Conservation (phyloP, 2,113 vertebrate genomes). For the Gulo gulo region DNA sequence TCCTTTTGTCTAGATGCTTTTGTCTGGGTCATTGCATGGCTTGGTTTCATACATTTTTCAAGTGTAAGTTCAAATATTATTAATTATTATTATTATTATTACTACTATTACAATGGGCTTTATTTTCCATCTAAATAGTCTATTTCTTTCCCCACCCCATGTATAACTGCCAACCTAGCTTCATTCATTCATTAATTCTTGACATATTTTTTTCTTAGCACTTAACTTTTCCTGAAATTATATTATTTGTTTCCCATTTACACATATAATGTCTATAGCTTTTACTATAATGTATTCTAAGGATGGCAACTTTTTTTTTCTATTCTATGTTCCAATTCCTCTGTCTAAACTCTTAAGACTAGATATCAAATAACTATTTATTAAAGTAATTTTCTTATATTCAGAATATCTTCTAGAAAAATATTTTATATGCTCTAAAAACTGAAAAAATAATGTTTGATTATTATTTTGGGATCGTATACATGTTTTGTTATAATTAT, state of each 20-base stretch:
- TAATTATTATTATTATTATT: neutral
- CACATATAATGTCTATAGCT: neutral
- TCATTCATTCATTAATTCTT: neutral
- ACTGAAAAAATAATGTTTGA: neutral
- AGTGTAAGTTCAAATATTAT: neutral
- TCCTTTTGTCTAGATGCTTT: neutral
- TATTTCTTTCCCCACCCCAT: accelerated
- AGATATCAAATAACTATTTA: neutral
- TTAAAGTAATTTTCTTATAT: neutral
- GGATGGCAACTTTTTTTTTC: neutral
- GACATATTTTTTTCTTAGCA: neutral
- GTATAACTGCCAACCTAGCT: neutral
- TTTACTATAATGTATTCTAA: neutral
- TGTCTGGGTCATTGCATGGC: neutral
- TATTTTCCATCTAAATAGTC: neutral
- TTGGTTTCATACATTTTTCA: neutral
- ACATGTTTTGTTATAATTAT: neutral
- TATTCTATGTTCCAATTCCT: neutral
- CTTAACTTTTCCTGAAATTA: neutral
- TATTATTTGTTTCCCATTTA: neutral
- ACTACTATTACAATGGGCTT: neutral
- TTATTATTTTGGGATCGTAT: neutral
- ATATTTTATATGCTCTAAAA: neutral
- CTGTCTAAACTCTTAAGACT: neutral
- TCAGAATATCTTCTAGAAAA: neutral